phyloP scores from a whole-genome alignment of 1,140 invertebrate genomes.

The Charaxes varanes region DNA sequence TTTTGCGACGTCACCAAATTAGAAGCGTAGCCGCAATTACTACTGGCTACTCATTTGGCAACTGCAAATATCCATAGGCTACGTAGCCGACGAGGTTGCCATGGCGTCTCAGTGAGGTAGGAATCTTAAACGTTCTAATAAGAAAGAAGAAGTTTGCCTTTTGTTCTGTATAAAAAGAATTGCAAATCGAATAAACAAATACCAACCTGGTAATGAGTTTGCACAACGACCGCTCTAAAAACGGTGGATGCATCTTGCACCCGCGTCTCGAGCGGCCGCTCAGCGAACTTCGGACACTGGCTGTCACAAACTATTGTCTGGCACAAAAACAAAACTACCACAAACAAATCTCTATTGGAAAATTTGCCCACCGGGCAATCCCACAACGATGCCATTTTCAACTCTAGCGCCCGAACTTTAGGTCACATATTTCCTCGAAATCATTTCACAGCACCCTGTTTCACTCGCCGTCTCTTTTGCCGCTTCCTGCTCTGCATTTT shows the following conservation, averaged over 20 bases:
- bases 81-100: too few species aligned
- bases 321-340: constrained; percentile 54
- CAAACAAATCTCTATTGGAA: constrained; percentile 45
- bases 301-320: constrained; percentile 67
- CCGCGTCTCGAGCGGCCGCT: constrained; percentile 62
- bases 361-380: constrained; percentile 36
- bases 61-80: too few species aligned
- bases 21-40: too few species aligned
- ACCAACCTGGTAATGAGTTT: constrained; percentile 59
- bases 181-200: too few species aligned
- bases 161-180: too few species aligned
- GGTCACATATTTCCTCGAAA: constrained; percentile 46
- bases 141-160: too few species aligned
- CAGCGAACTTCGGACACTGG: constrained; percentile 64
- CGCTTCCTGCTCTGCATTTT: constrained; percentile 60
- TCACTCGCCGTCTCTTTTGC: constrained; percentile 46
- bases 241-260: constrained; percentile 66
- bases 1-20: too few species aligned
- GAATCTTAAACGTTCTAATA: too few species aligned
- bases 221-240: constrained; percentile 62
- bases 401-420: constrained; percentile 19
- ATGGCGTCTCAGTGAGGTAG: too few species aligned
- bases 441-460: constrained; percentile 41
- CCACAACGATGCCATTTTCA: constrained; percentile 42
- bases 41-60: too few species aligned